Percentiles rank a stretch among this genome's conserved stretches.
These are phyloP conservation scores for Sclerodermus sp. DNA, from an alignment of 2,888 invertebrate species.

Conservation along the genomic window DNA sequence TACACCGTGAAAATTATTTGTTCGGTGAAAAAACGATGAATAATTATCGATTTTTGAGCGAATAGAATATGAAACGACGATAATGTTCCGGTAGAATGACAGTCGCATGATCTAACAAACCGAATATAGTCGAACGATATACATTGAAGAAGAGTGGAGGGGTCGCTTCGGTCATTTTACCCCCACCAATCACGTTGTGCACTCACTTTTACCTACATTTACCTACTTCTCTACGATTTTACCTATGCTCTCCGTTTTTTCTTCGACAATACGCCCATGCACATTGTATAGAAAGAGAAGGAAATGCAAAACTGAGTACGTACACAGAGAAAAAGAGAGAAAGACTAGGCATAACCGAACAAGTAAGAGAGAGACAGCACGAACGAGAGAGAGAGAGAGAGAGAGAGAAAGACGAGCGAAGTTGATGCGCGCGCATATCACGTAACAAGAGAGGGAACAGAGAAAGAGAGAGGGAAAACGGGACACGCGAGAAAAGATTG, in stretches of 20 bases:
- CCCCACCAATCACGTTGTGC: slow-evolving; percentile 26
- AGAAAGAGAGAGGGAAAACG: not conserved
- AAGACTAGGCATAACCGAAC: not conserved
- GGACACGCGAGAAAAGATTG: not conserved
- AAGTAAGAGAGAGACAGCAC: slow-evolving; percentile 1
- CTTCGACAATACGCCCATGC: slow-evolving; percentile 10
- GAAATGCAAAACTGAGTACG: not conserved
- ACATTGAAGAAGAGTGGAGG: slow-evolving; percentile 19
- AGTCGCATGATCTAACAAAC: slow-evolving; percentile 42
- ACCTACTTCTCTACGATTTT: slow-evolving; percentile 13
- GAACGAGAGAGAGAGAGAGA: not conserved
- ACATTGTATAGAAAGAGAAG: not conserved
- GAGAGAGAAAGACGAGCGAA: not conserved
- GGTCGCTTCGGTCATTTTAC: slow-evolving; percentile 21
- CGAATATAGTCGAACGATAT: slow-evolving; percentile 41
- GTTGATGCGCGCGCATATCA: no score
- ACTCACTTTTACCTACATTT: slow-evolving; percentile 15
- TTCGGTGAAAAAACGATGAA: not conserved
- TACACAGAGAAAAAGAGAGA: no score
- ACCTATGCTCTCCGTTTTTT: slow-evolving; percentile 21
- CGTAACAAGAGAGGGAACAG: not conserved
- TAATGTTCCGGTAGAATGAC: slow-evolving; percentile 35
- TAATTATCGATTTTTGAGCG: not conserved
- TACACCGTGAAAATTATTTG: not conserved
- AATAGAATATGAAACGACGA: slow-evolving; percentile 7